Evolutionary conservation across 2,888 invertebrate species (phyloP).

Genomic region (Philereme vetulata): DNA sequence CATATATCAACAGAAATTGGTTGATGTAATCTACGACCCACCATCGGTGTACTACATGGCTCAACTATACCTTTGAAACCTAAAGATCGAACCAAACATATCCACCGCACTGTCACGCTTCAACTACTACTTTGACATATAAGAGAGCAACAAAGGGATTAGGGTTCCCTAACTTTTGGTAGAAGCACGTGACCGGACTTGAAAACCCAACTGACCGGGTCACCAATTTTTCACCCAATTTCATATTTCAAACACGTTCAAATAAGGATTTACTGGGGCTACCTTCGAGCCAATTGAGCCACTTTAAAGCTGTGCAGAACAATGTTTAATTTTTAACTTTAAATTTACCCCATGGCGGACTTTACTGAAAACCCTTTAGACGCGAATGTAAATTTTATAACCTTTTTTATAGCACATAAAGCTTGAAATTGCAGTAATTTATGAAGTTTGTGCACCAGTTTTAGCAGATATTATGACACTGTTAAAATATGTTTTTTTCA

Average conservation of each 20-base stretch:
- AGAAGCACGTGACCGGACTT: constrained; percentile 26
- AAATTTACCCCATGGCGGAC: constrained; percentile 16
- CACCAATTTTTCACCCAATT: constrained; percentile 39
- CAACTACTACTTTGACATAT: constrained; percentile 5
- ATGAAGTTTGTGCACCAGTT: not conserved
- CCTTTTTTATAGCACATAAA: constrained; percentile 10
- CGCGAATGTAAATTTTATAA: not conserved
- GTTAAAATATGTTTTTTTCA: too few relatives aligned
- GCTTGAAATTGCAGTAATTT: constrained; percentile 11
- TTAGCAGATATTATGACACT: too few relatives aligned
- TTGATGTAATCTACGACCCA: not conserved
- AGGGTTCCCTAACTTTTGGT: constrained; percentile 21
- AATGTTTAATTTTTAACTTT: constrained; percentile 36
- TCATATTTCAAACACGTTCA: constrained; percentile 38
- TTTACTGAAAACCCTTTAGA: constrained; percentile 10
- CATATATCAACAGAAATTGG: too few relatives aligned
- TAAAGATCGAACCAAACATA: not conserved
- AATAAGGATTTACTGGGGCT: constrained; percentile 22
- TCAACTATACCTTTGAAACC: not conserved
- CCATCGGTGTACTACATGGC: not conserved
- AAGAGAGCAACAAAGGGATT: constrained; percentile 11
- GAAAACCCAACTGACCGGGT: constrained; percentile 12
- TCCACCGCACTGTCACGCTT: constrained; percentile 9
- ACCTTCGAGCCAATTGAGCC: constrained; percentile 28
- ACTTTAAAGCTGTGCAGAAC: constrained; percentile 23